These are phyloP conservation scores for Chydorus sphaericus DNA, from an alignment of 2,888 invertebrate species.

Conservation along the genomic window DNA sequence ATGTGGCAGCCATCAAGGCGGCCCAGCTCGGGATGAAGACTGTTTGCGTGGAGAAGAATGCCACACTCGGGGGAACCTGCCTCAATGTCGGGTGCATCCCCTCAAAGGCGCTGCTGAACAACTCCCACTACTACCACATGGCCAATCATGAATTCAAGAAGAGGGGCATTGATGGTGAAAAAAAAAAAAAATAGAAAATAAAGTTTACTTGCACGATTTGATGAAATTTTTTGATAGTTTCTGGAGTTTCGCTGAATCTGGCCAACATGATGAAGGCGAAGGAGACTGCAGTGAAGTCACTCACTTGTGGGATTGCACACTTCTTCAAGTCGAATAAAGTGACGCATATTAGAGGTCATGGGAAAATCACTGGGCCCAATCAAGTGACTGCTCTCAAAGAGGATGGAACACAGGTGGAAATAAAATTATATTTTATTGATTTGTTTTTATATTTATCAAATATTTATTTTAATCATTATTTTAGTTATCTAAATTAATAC, in stretches of 20 bases:
- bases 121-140: constrained; percentile 89
- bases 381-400: constrained; percentile 71
- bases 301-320: constrained; percentile 91
- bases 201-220: too few relatives aligned
- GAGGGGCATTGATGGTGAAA: constrained; percentile 56
- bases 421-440: too few relatives aligned
- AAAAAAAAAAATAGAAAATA: too few relatives aligned
- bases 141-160: constrained; percentile 68
- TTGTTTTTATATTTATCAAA: too few relatives aligned
- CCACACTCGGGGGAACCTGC: constrained; percentile 93
- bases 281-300: constrained; percentile 65
- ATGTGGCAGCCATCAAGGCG: constrained; percentile 98
- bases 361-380: constrained; percentile 75
- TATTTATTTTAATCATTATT: too few relatives aligned
- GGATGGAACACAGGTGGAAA: constrained; percentile 49
- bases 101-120: constrained; percentile 89
- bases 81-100: constrained; percentile 99
- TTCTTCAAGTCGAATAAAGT: constrained; percentile 96
- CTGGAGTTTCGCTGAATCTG: constrained; percentile 36
- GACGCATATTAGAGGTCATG: constrained; percentile 65
- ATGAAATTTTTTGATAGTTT: constrained; percentile 33
- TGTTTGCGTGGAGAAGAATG: constrained; percentile 86
- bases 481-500: too few relatives aligned
- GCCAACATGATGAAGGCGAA: constrained; percentile 79
- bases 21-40: constrained; percentile 97